Conservation (phyloP, 2,113 vertebrate species). For the Aramus guarauna region DNA sequence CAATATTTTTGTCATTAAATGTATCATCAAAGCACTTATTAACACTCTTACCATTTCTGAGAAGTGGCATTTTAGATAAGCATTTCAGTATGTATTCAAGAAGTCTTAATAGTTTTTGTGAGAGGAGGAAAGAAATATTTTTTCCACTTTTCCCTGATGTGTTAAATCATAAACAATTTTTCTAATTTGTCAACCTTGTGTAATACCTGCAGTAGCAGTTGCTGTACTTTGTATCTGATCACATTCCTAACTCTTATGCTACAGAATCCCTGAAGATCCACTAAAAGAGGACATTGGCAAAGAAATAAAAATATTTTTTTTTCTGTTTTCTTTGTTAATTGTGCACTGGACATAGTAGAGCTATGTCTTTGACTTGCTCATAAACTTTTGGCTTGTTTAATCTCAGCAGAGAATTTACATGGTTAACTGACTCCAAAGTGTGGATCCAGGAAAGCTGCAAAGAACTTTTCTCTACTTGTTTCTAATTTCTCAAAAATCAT, state of each 20-base stretch:
- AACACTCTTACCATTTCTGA: background rate
- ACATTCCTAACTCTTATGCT: background rate
- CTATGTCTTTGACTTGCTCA: background rate
- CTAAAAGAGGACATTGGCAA: background rate
- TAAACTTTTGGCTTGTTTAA: background rate
- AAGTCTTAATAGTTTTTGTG: background rate
- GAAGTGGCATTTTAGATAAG: background rate
- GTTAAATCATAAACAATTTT: background rate
- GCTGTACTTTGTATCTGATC: background rate
- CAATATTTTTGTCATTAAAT: background rate
- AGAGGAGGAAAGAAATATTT: background rate
- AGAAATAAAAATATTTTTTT: background rate
- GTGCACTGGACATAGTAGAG: background rate
- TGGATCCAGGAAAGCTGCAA: background rate
- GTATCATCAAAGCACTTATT: background rate
- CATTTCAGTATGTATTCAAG: background rate
- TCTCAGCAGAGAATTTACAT: background rate
- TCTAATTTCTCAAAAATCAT: background rate
- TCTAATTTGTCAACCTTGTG: background rate
- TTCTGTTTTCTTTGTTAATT: background rate
- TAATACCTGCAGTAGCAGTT: background rate
- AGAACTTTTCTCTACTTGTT: background rate
- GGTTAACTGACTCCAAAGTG: background rate
- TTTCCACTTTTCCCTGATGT: background rate
- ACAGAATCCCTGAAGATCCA: background rate